phyloP scores from a whole-genome alignment of 2,888 invertebrate species.

The Diabrotica balteata region DNA sequence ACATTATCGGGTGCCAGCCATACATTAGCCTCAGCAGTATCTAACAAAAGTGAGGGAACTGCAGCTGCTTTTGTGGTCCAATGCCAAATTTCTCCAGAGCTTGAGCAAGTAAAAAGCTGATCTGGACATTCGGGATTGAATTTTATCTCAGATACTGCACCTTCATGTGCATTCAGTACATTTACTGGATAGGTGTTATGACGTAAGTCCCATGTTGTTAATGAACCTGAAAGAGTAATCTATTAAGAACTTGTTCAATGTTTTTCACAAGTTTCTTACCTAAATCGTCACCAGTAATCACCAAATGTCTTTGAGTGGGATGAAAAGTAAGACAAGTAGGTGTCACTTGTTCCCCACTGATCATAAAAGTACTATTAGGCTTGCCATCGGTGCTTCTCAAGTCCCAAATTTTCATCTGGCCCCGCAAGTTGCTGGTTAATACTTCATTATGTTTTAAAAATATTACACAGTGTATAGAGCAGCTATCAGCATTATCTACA shows the following conservation, averaged over 20 bases:
- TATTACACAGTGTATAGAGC: slow-evolving; percentile 77
- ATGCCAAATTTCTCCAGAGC: slow-evolving; percentile 87
- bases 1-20: slow-evolving; percentile 76
- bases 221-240: slow-evolving; percentile 61
- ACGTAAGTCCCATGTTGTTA: slow-evolving; percentile 90
- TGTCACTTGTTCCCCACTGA: slow-evolving; percentile 76
- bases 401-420: slow-evolving; percentile 91
- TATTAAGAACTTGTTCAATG: neutral
- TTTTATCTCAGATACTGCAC: slow-evolving; percentile 81
- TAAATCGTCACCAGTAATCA: slow-evolving; percentile 84
- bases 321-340: slow-evolving; percentile 81
- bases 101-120: slow-evolving; percentile 82
- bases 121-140: slow-evolving; percentile 88
- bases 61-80: slow-evolving; percentile 73
- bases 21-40: slow-evolving; percentile 59
- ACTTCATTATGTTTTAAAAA: slow-evolving; percentile 78
- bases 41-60: slow-evolving; percentile 28
- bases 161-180: slow-evolving; percentile 77
- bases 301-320: slow-evolving; percentile 86
- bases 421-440: slow-evolving; percentile 85
- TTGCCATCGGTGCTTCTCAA: slow-evolving; percentile 67
- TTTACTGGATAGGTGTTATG: slow-evolving; percentile 85
- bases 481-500: slow-evolving; percentile 79
- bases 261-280: slow-evolving; percentile 55
- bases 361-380: slow-evolving; percentile 74